These are phyloP conservation scores for Pediacus dermestoides DNA, from an alignment of 2,888 invertebrate species.

Conservation along the genomic window DNA sequence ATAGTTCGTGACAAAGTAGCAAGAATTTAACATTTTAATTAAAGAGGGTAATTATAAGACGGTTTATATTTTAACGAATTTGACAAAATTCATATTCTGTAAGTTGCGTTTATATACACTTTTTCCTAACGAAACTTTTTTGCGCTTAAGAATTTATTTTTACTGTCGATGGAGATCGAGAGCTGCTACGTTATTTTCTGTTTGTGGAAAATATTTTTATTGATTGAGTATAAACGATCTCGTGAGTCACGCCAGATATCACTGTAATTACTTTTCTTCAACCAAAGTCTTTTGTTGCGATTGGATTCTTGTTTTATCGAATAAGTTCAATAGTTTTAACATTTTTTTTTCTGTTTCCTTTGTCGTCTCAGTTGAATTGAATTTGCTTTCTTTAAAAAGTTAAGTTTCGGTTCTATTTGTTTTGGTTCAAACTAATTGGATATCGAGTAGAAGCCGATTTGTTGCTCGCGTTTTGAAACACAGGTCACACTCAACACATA, in stretches of 20 bases:
- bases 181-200: conserved; percentile 5
- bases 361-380: conserved; percentile 19
- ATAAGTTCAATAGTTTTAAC: conserved; percentile 26
- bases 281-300: conserved; percentile 20
- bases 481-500: too few relatives aligned
- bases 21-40: too few relatives aligned
- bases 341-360: conserved; percentile 23
- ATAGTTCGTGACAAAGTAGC: too few relatives aligned
- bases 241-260: conserved; percentile 26
- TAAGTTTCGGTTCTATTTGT: conserved; percentile 18
- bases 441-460: conserved; percentile 15
- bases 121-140: neutral
- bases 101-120: too few relatives aligned
- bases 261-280: conserved; percentile 26
- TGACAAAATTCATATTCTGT: too few relatives aligned
- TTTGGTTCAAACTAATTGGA: conserved; percentile 17
- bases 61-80: too few relatives aligned
- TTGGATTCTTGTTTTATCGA: conserved; percentile 23
- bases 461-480: conserved; percentile 13
- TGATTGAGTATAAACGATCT: conserved; percentile 19
- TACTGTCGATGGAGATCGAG: neutral
- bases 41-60: too few relatives aligned
- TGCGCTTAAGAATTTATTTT: neutral
- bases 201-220: conserved; percentile 10
- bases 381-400: conserved; percentile 19